Conservation (phyloP, 2,113 vertebrate genomes). For the Stegostoma tigrinum region DNA sequence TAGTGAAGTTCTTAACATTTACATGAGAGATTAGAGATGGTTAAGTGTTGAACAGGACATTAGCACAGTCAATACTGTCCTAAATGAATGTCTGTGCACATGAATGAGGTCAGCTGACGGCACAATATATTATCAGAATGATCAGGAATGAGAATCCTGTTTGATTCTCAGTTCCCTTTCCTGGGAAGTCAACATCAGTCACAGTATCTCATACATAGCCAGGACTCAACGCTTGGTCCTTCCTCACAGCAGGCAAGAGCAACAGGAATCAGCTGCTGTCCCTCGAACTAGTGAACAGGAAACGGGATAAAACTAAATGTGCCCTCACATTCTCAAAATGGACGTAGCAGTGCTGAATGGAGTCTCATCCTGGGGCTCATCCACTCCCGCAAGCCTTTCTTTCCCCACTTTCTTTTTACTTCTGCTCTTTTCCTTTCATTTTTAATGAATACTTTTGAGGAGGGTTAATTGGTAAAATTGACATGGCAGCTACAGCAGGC, state of each 20-base stretch:
- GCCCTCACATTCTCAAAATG: not conserved
- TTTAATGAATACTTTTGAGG: no score
- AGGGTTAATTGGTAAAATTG: no score
- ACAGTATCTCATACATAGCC: no score
- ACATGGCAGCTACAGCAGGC: no score
- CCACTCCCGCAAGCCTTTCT: no score
- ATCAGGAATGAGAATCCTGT: not conserved
- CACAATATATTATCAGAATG: not conserved
- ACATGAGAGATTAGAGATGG: not conserved
- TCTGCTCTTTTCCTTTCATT: no score
- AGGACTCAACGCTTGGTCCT: not conserved
- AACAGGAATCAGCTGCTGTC: not conserved
- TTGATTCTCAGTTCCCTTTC: not conserved
- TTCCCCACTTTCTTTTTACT: no score
- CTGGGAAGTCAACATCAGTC: not conserved
- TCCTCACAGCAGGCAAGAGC: not conserved
- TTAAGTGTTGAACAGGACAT: not conserved
- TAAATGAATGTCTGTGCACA: not conserved
- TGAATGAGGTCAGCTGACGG: no score
- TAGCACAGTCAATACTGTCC: not conserved
- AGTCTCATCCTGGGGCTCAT: no score
- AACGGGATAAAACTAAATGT: no score
- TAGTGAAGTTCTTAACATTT: not conserved
- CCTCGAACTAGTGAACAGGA: no score
- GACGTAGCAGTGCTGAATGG: no score